Conservation (phyloP, 2,888 invertebrate species). For the Epiblema foenella region DNA sequence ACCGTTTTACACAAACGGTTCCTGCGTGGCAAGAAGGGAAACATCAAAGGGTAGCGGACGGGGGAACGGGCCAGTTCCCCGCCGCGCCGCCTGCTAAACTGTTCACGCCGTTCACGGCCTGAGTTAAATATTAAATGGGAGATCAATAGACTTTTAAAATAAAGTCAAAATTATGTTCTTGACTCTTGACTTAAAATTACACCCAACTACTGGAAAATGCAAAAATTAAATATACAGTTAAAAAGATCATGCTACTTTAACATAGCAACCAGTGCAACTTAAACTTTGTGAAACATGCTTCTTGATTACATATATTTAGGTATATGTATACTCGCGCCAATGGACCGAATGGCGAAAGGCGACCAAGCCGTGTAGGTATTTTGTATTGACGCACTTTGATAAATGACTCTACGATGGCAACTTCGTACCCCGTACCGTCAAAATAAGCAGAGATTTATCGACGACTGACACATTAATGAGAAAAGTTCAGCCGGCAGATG, state of each 20-base stretch:
- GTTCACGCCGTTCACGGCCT: not conserved
- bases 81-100: too few species aligned
- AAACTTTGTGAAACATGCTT: not conserved
- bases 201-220: too few species aligned
- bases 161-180: not conserved
- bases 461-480: constrained; percentile 23
- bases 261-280: not conserved
- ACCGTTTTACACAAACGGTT: too few species aligned
- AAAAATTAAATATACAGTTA: not conserved
- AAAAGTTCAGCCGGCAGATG: constrained; percentile 14
- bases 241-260: not conserved
- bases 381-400: constrained; percentile 26
- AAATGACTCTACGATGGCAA: constrained; percentile 21
- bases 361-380: constrained; percentile 21
- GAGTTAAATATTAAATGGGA: not conserved
- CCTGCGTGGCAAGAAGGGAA: too few species aligned
- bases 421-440: constrained; percentile 14
- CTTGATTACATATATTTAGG: too few species aligned
- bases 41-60: too few species aligned
- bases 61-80: too few species aligned
- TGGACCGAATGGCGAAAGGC: constrained; percentile 14
- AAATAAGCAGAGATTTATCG: constrained; percentile 32
- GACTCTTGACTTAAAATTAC: too few species aligned
- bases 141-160: not conserved
- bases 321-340: constrained; percentile 27